These are phyloP conservation scores for Pseudococcus jackbeardsleyi DNA, from an alignment of 2,888 invertebrate genomes.

Conservation along the genomic window DNA sequence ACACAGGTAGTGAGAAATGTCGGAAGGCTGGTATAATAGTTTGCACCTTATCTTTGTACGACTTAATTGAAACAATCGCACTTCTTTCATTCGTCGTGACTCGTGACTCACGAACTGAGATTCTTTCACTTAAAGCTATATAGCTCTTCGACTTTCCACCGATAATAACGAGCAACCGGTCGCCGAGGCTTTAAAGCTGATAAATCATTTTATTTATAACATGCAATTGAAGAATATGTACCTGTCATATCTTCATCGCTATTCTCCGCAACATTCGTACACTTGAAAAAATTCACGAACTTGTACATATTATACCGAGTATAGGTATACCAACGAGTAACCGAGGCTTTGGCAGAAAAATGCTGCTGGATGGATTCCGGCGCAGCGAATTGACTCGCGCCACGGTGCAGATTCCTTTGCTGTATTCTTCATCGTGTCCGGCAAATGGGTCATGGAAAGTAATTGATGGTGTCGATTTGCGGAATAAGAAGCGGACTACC, in stretches of 20 bases:
- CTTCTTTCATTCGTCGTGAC: slow-evolving; percentile 52
- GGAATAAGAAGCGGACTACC: slow-evolving; percentile 9
- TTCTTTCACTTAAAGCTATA: slow-evolving; percentile 55
- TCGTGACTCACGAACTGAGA: slow-evolving; percentile 53
- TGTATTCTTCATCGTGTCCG: slow-evolving; percentile 3
- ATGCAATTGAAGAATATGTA: slow-evolving; percentile 52
- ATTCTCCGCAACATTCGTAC: slow-evolving; percentile 15
- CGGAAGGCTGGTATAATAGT: slow-evolving; percentile 52
- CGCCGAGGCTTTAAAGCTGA: slow-evolving; percentile 33
- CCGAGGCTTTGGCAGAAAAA: neutral
- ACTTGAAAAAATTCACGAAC: slow-evolving; percentile 37
- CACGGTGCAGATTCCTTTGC: slow-evolving; percentile 12
- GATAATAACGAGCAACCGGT: slow-evolving; percentile 54
- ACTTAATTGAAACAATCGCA: slow-evolving; percentile 54
- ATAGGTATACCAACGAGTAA: neutral
- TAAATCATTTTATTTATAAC: slow-evolving; percentile 55
- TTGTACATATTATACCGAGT: neutral
- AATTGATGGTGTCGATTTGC: slow-evolving; percentile 35
- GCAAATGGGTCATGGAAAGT: slow-evolving; percentile 51
- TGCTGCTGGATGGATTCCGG: neutral
- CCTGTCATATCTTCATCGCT: slow-evolving; percentile 55
- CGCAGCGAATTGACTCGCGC: neutral
- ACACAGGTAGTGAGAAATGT: slow-evolving; percentile 22
- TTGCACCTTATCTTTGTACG: slow-evolving; percentile 55
- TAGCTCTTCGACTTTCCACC: slow-evolving; percentile 43